Evolutionary conservation across 2,888 invertebrate genomes (phyloP), one percentile per base, ranked within the genome.

Genomic region (Digitonthophagus gazella): DNA sequence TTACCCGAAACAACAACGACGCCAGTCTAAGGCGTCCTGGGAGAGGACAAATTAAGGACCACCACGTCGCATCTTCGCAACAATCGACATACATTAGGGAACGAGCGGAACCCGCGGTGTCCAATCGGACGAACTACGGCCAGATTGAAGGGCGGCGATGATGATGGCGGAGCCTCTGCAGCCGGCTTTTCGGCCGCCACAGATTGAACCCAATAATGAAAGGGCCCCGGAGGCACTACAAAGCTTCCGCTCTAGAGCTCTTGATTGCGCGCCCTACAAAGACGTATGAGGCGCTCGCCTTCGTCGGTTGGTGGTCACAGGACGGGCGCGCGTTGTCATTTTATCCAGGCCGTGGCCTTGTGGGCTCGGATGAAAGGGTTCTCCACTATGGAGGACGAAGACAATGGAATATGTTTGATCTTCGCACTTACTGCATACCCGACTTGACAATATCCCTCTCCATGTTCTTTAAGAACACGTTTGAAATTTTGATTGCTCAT

Each of bases 191-290:
- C 20, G 61, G 28, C 20, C 61, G 61, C n/a, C n/a, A 22, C 65
- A 55, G 55, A 65, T 65, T 55, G 55, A 55, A 65, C 44, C 14
- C 15, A 64, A 28, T 54, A 64, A 64, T 64, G 61, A 67, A 67
- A 69, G 71, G 68, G 69, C 69, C 69, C 69, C 71, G 73, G 72
- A 67, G 69, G 67, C 68, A 58, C 63, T 68, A 74, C 74, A 75
- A 75, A 75, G 75, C 73, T 67, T 61, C 18, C 66, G 58, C 67
- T 72, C 65, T 67, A 74, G 75, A 72, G 71, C 72, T 68, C 75
- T 75, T 75, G 74, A 74, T 75, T 75, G 74, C 73, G 71, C 66
- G 8, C 69, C 70, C 72, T 72, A 72, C 72, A 69, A 72, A 73
- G 73, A 73, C 72, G 73, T 72, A 73, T 71, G 72, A 58, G 70